Conservation (phyloP, 2,888 invertebrate species). For the Microchrysa polita region DNA sequence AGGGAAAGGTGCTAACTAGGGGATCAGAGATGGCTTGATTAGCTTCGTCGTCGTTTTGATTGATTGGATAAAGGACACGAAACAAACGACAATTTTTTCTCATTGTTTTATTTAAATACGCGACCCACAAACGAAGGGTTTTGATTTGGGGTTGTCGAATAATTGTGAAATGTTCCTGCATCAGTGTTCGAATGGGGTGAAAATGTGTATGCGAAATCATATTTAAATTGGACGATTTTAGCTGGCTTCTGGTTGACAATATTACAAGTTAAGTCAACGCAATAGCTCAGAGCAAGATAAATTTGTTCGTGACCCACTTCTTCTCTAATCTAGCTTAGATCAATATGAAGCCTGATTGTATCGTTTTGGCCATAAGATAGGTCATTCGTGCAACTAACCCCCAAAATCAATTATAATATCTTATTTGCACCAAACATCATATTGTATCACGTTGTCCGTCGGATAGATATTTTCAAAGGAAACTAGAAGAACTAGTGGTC, state of each 20-base stretch:
- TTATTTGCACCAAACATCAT: constrained; percentile 26
- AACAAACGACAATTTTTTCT: constrained; percentile 32
- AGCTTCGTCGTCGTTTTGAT: constrained; percentile 51
- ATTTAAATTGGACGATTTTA: no score
- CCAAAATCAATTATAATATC: constrained; percentile 32
- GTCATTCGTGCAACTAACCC: no score
- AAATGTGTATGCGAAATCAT: no score
- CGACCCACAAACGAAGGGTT: neutral
- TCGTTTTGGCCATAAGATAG: no score
- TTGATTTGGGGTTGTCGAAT: neutral
- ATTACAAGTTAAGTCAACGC: no score
- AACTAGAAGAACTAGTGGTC: neutral
- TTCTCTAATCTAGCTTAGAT: no score
- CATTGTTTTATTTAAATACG: neutral
- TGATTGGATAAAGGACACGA: constrained; percentile 45
- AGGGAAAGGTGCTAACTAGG: constrained; percentile 50
- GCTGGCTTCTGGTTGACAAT: no score
- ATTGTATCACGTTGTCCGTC: neutral
- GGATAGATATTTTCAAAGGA: no score
- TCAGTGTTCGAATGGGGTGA: no score
- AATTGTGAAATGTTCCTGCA: neutral
- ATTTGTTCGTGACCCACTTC: no score
- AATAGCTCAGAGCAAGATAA: no score
- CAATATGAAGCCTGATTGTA: no score
- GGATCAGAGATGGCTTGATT: constrained; percentile 53